A percentile compares a stretch with the other conserved stretches of the same genome.
These are phyloP conservation scores for Belgica antarctica DNA, from an alignment of 2,888 invertebrate species.

Conservation along the genomic window DNA sequence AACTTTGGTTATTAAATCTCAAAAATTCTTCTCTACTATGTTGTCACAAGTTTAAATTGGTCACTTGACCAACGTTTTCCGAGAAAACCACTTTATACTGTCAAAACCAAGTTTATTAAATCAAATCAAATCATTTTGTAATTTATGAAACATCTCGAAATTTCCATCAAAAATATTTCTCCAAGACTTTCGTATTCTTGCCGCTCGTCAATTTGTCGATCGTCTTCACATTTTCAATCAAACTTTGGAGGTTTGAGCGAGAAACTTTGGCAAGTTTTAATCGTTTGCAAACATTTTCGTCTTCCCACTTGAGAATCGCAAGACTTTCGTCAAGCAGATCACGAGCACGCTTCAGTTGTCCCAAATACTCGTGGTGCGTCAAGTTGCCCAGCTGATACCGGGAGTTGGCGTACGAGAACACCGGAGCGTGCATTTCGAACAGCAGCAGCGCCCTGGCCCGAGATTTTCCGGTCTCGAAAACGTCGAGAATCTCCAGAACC, in stretches of 20 bases:
- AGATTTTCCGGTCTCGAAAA: slow-evolving; percentile 74
- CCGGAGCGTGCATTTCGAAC: slow-evolving; percentile 77
- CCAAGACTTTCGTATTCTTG: no score
- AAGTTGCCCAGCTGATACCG: slow-evolving; percentile 62
- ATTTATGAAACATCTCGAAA: no score
- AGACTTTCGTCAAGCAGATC: slow-evolving; percentile 64
- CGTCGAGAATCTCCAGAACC: slow-evolving; percentile 66
- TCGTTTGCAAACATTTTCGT: slow-evolving; percentile 49
- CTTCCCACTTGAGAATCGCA: slow-evolving; percentile 66
- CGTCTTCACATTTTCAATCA: slow-evolving; percentile 2
- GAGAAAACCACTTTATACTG: no score
- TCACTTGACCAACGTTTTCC: no score
- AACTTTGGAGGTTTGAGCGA: not conserved
- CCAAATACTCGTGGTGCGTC: slow-evolving; percentile 61
- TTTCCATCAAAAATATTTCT: no score
- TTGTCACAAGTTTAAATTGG: no score
- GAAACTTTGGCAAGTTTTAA: not conserved
- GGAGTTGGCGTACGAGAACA: slow-evolving; percentile 68
- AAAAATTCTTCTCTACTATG: no score
- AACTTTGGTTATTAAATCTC: no score
- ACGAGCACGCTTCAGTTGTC: slow-evolving; percentile 64
- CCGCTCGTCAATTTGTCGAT: no score
- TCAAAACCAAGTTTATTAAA: no score
- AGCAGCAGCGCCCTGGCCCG: slow-evolving; percentile 74
- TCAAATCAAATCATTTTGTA: no score